Evolutionary conservation across 1,140 invertebrate species (phyloP), one percentile per base, ranked within the genome.

Genomic region (Drosophila nigrodunni): DNA sequence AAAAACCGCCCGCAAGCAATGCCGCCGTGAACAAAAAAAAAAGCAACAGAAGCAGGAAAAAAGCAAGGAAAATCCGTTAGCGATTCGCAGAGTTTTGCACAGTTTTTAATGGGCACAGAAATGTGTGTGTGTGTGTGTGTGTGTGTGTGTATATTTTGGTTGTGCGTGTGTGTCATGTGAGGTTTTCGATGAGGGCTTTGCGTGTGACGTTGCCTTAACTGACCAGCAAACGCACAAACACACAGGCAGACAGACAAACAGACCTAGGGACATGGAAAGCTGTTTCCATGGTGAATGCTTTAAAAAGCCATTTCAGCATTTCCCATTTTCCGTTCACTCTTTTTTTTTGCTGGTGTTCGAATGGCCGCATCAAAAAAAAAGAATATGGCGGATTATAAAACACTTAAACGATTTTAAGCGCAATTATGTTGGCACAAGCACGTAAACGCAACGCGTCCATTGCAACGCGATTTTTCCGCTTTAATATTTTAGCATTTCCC

Each of bases 381-480:
- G 60, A 30, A 30, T 30, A 30, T 30, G 80, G 49, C 61, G 86
- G 81, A 89, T 89, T 89, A 89, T 90, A 89, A 89, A 89, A 90
- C 85, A 89, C 85, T 89, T 89, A 85, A 89, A 72, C 86, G 86
- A 81, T 89, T 90, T 89, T 81, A 89, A 90, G 81, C 85, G 86
- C 86, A 90, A 90, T 89, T 89, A 85, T 89, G 86, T 78, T 81
- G 81, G 69, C 81, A 68, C 66, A n/a, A 78, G 81, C 85, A 87
- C 80, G 80, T 89, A 75, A 71, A 59, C 64, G 70, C 60, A 69
- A 65, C 57, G 70, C 61, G 43, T 50, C 34, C 62, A 69, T 60
- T 65, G 74, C 65, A 65, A 49, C 60, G 80, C 50, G 25, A 5
- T 30, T 70, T 67, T 52, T 62, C 37, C 18, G 18, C 57, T 89